Evolutionary conservation across 2,113 vertebrate species (phyloP), one percentile per base, ranked within the genome.

Genomic region (Mohoua ochrocephala): DNA sequence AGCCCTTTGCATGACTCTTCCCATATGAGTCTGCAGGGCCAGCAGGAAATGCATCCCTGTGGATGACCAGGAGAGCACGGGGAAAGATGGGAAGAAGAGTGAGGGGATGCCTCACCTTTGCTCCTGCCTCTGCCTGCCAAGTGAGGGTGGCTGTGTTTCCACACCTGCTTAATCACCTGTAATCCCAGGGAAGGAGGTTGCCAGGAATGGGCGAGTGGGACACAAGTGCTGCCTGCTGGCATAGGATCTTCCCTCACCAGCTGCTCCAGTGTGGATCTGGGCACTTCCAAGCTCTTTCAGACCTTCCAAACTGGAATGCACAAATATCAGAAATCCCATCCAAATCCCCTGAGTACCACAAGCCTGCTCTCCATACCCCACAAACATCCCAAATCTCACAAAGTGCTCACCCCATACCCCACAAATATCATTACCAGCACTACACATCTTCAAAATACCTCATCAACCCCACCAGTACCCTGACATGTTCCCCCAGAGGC

Each of bases 131-230:
- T 37, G 13, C 5, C 1, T 27, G 39, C 23, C 54, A 24, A 11
- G 54, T 31, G 54, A 73, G 28, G 13, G 49, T 16, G 9, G 13
- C 47, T 57, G 70, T n/a, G 59, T 44, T 75, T 86, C 68, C 73
- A 53, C 0, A 0, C 79, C 77, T 54, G 60, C 80, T 53, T 56
- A 42, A 87, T 37, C 1, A 0, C 52, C 39, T 49, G 23, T 39
- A 53, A 69, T 49, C 63, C 73, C 18, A 5, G 30, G 23, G 60
- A 30, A 77, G n/a, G 16, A 20, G 35, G 17, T 22, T 86, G 67
- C 26, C 87, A 73, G 50, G 54, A 44, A 11, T 16, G 44, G 47
- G 26, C 0, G 0, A 64, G 24, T 4, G 75, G 7, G 0, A 56
- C 22, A 11, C 18, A 31, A 63, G 30, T 7, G 31, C 53, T 65